Evolutionary conservation across 2,113 vertebrate species (phyloP).

Genomic region (Eleginops maclovinus): DNA sequence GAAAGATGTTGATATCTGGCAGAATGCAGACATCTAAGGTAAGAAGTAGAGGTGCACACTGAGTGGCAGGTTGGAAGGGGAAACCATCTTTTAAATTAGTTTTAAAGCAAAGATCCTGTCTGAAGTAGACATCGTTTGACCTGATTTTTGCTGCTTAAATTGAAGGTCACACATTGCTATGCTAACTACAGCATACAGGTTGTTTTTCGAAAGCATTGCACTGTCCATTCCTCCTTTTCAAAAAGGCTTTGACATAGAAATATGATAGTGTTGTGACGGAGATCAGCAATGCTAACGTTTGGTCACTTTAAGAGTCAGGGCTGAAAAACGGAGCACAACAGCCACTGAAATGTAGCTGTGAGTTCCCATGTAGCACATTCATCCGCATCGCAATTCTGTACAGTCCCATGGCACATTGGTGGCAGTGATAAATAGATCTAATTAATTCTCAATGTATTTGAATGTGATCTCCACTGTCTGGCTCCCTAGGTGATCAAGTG

Average conservation of each 20-base stretch:
- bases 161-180: slow-evolving; percentile 66
- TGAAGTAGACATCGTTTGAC: slow-evolving; percentile 40
- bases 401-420: slow-evolving; percentile 17
- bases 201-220: slow-evolving; percentile 14
- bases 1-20: slow-evolving; percentile 14
- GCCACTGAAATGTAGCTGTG: not conserved
- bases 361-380: slow-evolving; percentile 4
- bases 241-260: slow-evolving; percentile 3
- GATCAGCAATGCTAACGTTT: not conserved
- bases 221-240: not conserved
- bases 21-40: slow-evolving; percentile 19
- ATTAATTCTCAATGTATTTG: slow-evolving; percentile 58
- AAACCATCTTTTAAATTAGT: slow-evolving; percentile 31
- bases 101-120: slow-evolving; percentile 47
- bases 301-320: slow-evolving; percentile 5
- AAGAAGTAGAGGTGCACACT: not conserved
- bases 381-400: slow-evolving; percentile 1
- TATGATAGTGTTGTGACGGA: slow-evolving; percentile 4
- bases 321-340: slow-evolving; percentile 20
- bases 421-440: slow-evolving; percentile 51
- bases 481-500: slow-evolving; percentile 32
- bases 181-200: slow-evolving; percentile 58
- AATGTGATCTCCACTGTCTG: slow-evolving; percentile 35
- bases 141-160: slow-evolving; percentile 50
- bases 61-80: slow-evolving; percentile 12